Evolutionary conservation across 2,113 vertebrate species (phyloP).

Genomic region (Argyrosomus japonicus): DNA sequence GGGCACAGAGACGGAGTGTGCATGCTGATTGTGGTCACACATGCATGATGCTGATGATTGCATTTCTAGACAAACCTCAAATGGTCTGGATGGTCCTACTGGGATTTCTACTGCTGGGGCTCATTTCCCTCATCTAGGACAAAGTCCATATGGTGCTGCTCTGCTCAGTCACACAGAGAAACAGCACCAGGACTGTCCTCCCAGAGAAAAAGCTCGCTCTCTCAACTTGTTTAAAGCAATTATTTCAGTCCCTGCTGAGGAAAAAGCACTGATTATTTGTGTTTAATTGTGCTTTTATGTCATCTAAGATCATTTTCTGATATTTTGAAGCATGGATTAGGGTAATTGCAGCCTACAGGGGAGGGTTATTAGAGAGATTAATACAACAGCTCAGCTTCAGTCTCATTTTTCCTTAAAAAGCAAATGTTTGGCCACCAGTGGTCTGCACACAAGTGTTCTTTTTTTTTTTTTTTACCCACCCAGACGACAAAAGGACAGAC

Average conservation of each 20-base stretch:
- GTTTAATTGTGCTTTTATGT: neutral
- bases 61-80: constrained; percentile 51
- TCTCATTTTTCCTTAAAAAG: neutral
- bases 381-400: neutral
- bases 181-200: constrained; percentile 43
- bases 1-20: constrained; percentile 18
- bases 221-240: constrained; percentile 57
- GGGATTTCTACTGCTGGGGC: constrained; percentile 71
- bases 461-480: neutral
- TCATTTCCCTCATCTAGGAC: constrained; percentile 75
- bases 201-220: constrained; percentile 21
- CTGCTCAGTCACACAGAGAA: constrained; percentile 60
- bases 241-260: constrained; percentile 26
- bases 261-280: neutral
- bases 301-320: neutral
- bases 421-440: constrained; percentile 52
- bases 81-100: constrained; percentile 62
- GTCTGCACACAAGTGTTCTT: constrained; percentile 28
- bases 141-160: constrained; percentile 74
- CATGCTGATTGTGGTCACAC: constrained; percentile 30
- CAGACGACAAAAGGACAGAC: constrained; percentile 44
- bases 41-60: constrained; percentile 65
- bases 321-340: neutral
- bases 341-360: neutral
- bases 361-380: neutral